A percentile compares a stretch with the other conserved stretches of the same genome.
These are phyloP conservation scores for Rhabdomys pumilio DNA, from an alignment of 2,797 vertebrate genomes.

Conservation along the genomic window DNA sequence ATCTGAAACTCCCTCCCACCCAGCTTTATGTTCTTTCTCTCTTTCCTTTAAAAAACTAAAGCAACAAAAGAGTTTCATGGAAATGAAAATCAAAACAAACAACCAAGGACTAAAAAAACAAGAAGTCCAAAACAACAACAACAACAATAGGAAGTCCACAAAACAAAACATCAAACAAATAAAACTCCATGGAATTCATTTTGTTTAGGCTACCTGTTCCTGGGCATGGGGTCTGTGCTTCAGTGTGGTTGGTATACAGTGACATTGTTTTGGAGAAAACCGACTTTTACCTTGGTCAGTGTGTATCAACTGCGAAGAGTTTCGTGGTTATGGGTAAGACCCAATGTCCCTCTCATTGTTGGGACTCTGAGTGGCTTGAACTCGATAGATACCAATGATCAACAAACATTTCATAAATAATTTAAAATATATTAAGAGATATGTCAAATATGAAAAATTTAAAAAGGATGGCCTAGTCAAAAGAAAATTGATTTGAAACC, in stretches of 20 bases:
- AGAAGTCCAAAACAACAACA: not conserved
- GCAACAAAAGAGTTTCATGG: not conserved
- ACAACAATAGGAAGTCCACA: not conserved
- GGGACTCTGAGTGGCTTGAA: not conserved
- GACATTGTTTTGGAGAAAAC: not conserved
- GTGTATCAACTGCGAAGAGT: not conserved
- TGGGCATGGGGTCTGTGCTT: too few relatives aligned
- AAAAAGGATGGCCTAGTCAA: not conserved
- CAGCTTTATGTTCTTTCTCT: not conserved
- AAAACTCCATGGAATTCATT: not conserved
- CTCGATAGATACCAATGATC: not conserved
- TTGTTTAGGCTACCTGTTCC: not conserved
- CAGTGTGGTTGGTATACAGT: too few relatives aligned
- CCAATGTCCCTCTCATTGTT: too few relatives aligned
- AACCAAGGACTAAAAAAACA: not conserved
- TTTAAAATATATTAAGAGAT: not conserved
- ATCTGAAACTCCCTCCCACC: not conserved
- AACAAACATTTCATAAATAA: conserved; percentile 25
- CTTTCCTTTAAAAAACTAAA: not conserved
- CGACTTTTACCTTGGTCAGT: not conserved
- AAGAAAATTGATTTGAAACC: not conserved
- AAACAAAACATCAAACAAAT: not conserved
- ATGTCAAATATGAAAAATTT: not conserved
- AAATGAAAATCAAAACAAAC: not conserved
- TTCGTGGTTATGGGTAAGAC: not conserved